Percentiles rank a stretch among this genome's conserved stretches.
Evolutionary conservation across 2,113 vertebrate species (phyloP).

Genomic region (Oryzias javanicus): DNA sequence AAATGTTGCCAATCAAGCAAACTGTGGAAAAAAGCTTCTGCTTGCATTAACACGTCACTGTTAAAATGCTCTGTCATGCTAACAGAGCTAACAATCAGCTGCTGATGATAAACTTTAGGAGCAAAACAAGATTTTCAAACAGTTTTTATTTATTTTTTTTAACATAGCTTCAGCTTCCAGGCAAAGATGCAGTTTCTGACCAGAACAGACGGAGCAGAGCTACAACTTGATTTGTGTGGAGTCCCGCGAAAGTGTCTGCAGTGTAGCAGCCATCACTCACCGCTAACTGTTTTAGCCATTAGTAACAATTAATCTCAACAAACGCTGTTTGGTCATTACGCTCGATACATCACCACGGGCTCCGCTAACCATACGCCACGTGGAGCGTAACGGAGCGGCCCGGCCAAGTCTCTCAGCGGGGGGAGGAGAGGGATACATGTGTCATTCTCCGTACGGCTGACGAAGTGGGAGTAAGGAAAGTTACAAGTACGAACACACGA

Average conservation of each 20-base stretch:
- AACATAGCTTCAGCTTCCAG: too few species aligned
- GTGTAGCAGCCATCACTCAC: conserved; percentile 62
- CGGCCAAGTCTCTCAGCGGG: conserved; percentile 34
- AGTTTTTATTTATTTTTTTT: too few species aligned
- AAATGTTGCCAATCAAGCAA: too few species aligned
- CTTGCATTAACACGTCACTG: too few species aligned
- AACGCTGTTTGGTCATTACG: conserved; percentile 56
- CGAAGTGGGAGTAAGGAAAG: conserved; percentile 34
- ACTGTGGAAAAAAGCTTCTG: too few species aligned
- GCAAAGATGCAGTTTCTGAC: too few species aligned
- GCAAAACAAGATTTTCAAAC: too few species aligned
- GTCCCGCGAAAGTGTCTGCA: conserved; percentile 46
- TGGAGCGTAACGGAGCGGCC: conserved; percentile 16
- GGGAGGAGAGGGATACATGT: conserved; percentile 49
- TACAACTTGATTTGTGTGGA: conserved; percentile 61
- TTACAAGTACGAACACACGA: conserved; percentile 14
- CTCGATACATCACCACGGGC: conserved; percentile 59
- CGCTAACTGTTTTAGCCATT: conserved; percentile 67
- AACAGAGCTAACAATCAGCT: conserved; percentile 5
- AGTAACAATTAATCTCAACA: conserved; percentile 73
- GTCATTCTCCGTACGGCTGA: conserved; percentile 57
- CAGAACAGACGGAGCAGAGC: conserved; percentile 42
- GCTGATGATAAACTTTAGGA: background rate
- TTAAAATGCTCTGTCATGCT: conserved; percentile 9
- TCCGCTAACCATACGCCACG: conserved; percentile 50